Conservation (phyloP, 2,113 vertebrate species). For the Bubo blakistoni region DNA sequence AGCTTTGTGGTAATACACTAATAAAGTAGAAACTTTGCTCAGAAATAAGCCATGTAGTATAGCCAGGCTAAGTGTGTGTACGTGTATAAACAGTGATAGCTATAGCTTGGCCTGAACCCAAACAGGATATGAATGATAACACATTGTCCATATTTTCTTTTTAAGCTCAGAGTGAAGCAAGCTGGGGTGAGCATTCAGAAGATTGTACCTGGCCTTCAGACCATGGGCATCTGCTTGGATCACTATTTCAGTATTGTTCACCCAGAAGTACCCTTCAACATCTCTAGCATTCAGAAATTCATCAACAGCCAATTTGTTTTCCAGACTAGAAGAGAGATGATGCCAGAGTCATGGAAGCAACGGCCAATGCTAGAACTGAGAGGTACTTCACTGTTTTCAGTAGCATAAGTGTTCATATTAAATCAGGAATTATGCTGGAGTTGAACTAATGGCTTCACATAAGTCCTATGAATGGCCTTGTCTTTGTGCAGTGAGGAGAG, state of each 20-base stretch:
- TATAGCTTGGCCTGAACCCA: background rate
- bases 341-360: slow-evolving; percentile 71
- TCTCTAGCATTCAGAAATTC: slow-evolving; percentile 74
- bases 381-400: slow-evolving; percentile 44
- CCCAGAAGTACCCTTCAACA: slow-evolving; percentile 72
- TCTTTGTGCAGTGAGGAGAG: background rate
- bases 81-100: background rate
- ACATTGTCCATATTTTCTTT: background rate
- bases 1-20: background rate
- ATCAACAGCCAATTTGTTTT: slow-evolving; percentile 79
- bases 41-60: background rate
- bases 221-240: slow-evolving; percentile 69
- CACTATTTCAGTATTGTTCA: slow-evolving; percentile 73
- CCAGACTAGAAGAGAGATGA: slow-evolving; percentile 71
- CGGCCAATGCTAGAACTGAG: slow-evolving; percentile 73
- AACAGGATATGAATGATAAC: background rate
- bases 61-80: background rate
- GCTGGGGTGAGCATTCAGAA: slow-evolving; percentile 76
- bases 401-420: background rate
- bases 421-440: background rate
- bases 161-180: slow-evolving; percentile 73
- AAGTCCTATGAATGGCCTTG: background rate
- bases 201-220: slow-evolving; percentile 74
- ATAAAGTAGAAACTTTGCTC: background rate
- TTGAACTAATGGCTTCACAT: background rate